A percentile compares a stretch with the other conserved stretches of the same genome.
phyloP scores from a whole-genome alignment of 2,113 vertebrate genomes.

The Ophiodon elongatus region DNA sequence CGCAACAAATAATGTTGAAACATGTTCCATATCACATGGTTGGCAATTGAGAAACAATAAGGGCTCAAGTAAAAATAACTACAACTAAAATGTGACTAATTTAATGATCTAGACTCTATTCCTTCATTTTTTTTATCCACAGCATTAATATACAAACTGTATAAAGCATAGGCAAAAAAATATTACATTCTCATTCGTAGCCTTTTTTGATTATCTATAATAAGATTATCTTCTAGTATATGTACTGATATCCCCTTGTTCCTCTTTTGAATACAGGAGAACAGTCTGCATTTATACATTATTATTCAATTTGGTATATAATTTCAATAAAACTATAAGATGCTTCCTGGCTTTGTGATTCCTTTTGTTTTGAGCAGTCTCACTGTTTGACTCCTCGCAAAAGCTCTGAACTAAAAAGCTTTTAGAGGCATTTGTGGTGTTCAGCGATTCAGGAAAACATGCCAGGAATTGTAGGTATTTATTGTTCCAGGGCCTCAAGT shows the following conservation, averaged over 20 bases:
- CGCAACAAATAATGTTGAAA: background rate
- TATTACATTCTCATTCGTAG: background rate
- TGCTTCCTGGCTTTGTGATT: background rate
- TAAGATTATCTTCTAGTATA: background rate
- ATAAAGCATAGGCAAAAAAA: background rate
- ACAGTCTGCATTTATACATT: background rate
- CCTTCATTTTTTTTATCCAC: background rate
- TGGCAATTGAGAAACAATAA: background rate
- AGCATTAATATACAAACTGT: background rate
- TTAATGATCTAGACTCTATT: background rate
- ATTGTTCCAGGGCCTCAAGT: conserved; percentile 39
- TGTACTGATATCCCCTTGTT: background rate
- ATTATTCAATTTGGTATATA: background rate
- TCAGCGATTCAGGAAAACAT: conserved; percentile 44
- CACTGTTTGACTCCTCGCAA: background rate
- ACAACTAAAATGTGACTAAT: background rate
- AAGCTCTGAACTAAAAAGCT: conserved; percentile 7
- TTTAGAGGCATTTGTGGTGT: background rate
- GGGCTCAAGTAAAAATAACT: background rate
- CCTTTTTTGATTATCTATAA: too few species aligned
- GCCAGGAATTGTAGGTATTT: conserved; percentile 60
- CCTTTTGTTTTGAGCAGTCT: background rate
- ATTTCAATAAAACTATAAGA: background rate
- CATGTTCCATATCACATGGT: background rate
- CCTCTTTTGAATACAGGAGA: background rate